Evolutionary conservation across 1,140 invertebrate species (phyloP), one percentile per base, ranked within the genome.

Genomic region (Heterodera schachtii): DNA sequence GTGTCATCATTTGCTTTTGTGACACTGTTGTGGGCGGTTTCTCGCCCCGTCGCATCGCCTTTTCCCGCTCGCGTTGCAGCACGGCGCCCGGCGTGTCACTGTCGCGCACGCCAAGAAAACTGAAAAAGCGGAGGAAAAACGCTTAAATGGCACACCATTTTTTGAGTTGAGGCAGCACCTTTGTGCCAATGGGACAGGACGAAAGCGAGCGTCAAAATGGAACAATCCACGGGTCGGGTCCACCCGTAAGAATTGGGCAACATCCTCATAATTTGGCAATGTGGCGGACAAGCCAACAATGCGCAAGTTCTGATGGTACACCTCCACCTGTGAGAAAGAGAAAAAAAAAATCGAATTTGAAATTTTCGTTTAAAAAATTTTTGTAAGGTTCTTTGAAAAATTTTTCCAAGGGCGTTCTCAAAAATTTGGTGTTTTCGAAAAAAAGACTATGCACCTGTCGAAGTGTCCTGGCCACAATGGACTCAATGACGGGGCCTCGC

Each of bases 201-300:
- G 93, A 88, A 98, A 99, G 13, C 97, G 93, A 3, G 94, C 94
- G 92, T 99, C 98, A 90, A 99, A 99, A 91, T 94, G 98, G 91
- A 98, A 99, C 0, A 99, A 91, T 5, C 97, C 97, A 78, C 93
- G 93, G 85, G 94, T 93, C 0, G 95, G 94, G 92, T 98, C 98
- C 0, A 99, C 98, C 73, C 94, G 91, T 16, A 99, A 91, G 90
- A 99, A 99, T 83, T 93, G 91, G 0, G 96, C 96, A 41, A 99
- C 96, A 92, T 99, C 98, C 1, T 96, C 90, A 89, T 99, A 99
- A 91, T 98, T 99, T 3, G 98, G 98, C 78, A 99, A 90, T 0
- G 98, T 99, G 1, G 97, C 98, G 0, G 97, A 98, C 11, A 99
- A 92, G n/a, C 98, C 98, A 21, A 99, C 94, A 5, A 99, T 91